These are phyloP conservation scores for Parotocinclus haroldoi DNA, from an alignment of 2,797 vertebrate species.

Conservation along the genomic window DNA sequence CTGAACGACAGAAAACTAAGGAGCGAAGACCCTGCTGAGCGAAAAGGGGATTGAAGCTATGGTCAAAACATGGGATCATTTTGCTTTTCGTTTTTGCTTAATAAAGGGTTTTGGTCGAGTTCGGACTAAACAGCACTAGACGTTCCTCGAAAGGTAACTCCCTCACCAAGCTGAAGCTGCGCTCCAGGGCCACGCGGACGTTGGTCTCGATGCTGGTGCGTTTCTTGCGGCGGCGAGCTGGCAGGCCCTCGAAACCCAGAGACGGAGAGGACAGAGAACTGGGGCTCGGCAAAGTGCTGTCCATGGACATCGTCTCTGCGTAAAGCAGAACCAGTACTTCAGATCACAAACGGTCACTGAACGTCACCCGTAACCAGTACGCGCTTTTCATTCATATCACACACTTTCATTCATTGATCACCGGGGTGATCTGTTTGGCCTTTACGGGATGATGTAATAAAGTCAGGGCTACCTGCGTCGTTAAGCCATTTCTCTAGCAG, in stretches of 20 bases:
- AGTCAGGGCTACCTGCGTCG: conserved; percentile 75
- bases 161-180: conserved; percentile 85
- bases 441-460: too few species aligned
- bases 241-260: conserved; percentile 82
- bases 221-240: conserved; percentile 88
- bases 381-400: too few species aligned
- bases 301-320: conserved; percentile 89
- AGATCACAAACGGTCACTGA: too few species aligned
- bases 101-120: too few species aligned
- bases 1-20: too few species aligned
- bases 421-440: too few species aligned
- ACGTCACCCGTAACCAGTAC: not conserved
- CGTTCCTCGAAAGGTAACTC: not conserved
- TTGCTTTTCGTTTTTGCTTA: too few species aligned
- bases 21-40: too few species aligned
- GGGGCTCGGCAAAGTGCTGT: conserved; percentile 85
- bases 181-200: conserved; percentile 88
- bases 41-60: too few species aligned
- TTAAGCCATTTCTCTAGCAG: conserved; percentile 93
- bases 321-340: conserved; percentile 10
- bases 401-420: too few species aligned
- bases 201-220: conserved; percentile 95
- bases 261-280: conserved; percentile 82
- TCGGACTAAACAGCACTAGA: too few species aligned
- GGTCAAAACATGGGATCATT: too few species aligned